Evolutionary conservation across 1,140 invertebrate species (phyloP), one percentile per base, ranked within the genome.

Genomic region (Pteromalus puparum): DNA sequence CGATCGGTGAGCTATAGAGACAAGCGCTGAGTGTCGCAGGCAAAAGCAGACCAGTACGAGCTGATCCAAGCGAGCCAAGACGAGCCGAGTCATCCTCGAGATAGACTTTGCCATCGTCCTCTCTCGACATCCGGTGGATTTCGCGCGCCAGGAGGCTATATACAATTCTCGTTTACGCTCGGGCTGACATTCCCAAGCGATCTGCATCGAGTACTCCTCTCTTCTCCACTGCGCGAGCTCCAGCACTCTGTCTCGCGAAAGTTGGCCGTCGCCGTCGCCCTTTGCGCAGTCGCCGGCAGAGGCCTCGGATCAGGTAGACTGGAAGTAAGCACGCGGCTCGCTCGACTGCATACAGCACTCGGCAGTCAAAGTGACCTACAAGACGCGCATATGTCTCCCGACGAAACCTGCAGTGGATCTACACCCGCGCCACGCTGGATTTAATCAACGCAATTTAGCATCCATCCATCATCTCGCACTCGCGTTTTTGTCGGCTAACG

Each of bases 401-500:
- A 61, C 6, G 53, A 61, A n/a, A 30, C 9, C 26, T 7, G 24
- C 9, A 28, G 12, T 26, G 67, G 67, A 70, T 28, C 18, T 26
- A 5, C 30, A n/a, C n/a, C n/a, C n/a, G n/a, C 89, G 91, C 92
- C 92, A 92, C 91, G 91, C 86, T 92, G 91, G 89, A 93, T 92
- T 92, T 93, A 92, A 92, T 93, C 92, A 93, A 93, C 92, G 91
- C 91, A 93, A 93, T 93, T 93, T 92, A 92, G 90, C 90, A 91
- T 92, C 91, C 92, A 93, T 93, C 92, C 91, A 93, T 93, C 92
- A 93, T 93, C 92, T 91, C 89, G 90, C 89, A 89, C 91, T 89
- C 89, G 90, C 91, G 89, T 93, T 93, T 92, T 93, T 92, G 91
- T 90, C 87, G 4, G 4, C 90, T 93, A 92, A 92, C 91, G 90